phyloP scores from a whole-genome alignment of 2,888 invertebrate genomes.

The Crematogaster levior region DNA sequence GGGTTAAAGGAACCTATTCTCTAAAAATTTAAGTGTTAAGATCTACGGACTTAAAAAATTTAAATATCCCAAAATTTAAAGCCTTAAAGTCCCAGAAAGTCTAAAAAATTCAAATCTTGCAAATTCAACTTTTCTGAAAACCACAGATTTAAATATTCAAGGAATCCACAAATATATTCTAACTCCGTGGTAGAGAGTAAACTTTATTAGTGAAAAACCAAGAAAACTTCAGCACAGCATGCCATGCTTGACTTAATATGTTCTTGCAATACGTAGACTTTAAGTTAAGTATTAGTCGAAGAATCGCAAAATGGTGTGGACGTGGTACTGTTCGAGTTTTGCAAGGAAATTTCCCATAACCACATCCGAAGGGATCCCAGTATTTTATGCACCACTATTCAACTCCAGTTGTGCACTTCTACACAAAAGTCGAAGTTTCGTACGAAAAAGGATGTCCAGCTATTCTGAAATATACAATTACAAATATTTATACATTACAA shows the following conservation, averaged over 20 bases:
- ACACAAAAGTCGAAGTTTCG: conserved; percentile 30
- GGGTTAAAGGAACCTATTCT: background rate
- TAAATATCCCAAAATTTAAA: conserved; percentile 10
- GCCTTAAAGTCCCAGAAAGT: background rate
- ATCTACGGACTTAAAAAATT: background rate
- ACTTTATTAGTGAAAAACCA: conserved; percentile 48
- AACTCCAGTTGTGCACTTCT: conserved; percentile 36
- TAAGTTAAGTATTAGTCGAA: conserved; percentile 51
- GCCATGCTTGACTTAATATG: conserved; percentile 37
- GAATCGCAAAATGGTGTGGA: conserved; percentile 47
- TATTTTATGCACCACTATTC: conserved; percentile 39
- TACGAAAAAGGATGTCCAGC: too few relatives aligned
- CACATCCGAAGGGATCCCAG: conserved; percentile 25
- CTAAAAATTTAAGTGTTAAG: conserved; percentile 4
- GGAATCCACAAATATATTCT: conserved; percentile 32
- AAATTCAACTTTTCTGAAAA: conserved; percentile 43
- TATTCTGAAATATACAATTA: too few relatives aligned
- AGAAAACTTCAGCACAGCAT: conserved; percentile 42
- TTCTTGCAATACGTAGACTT: conserved; percentile 46
- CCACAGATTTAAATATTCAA: conserved; percentile 45
- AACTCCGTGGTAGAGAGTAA: background rate
- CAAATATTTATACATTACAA: too few relatives aligned
- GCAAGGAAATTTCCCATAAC: conserved; percentile 4
- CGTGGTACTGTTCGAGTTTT: conserved; percentile 37
- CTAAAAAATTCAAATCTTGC: conserved; percentile 33